phyloP scores from a whole-genome alignment of 2,113 vertebrate genomes.

The Thomomys bottae region DNA sequence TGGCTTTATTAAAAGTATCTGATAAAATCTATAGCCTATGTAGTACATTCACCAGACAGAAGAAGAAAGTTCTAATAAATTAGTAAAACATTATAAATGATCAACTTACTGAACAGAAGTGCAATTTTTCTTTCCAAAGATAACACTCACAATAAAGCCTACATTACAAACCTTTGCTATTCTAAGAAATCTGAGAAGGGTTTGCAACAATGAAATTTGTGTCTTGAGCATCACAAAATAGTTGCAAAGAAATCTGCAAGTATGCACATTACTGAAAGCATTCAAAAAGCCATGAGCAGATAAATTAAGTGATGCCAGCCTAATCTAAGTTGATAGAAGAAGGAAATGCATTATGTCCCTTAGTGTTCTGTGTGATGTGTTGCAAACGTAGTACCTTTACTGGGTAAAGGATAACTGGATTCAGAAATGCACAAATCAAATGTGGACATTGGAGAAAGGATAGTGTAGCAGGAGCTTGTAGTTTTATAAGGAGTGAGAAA shows the following conservation, averaged over 20 bases:
- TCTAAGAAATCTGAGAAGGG: neutral
- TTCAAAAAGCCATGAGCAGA: conserved; percentile 34
- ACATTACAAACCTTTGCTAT: neutral
- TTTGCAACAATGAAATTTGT: conserved; percentile 18
- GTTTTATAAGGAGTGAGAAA: conserved; percentile 2
- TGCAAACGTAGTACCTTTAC: neutral
- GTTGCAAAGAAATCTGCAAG: neutral
- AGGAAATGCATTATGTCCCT: neutral
- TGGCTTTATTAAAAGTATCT: conserved; percentile 51
- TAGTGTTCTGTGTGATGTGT: neutral
- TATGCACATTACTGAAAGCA: neutral
- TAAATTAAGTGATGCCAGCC: neutral
- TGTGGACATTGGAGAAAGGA: neutral
- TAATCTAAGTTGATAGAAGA: neutral
- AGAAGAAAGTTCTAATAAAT: conserved; percentile 19
- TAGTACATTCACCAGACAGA: conserved; percentile 24
- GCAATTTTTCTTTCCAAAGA: conserved; percentile 41
- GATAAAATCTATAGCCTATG: conserved; percentile 33
- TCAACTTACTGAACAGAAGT: neutral
- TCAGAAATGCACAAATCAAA: neutral
- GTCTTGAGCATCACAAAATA: neutral
- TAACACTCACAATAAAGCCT: neutral
- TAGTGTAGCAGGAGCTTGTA: neutral
- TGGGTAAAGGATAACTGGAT: neutral
- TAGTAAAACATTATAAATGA: conserved; percentile 32